phyloP scores from a whole-genome alignment of 2,113 vertebrate genomes.

The Oxyura jamaicensis region DNA sequence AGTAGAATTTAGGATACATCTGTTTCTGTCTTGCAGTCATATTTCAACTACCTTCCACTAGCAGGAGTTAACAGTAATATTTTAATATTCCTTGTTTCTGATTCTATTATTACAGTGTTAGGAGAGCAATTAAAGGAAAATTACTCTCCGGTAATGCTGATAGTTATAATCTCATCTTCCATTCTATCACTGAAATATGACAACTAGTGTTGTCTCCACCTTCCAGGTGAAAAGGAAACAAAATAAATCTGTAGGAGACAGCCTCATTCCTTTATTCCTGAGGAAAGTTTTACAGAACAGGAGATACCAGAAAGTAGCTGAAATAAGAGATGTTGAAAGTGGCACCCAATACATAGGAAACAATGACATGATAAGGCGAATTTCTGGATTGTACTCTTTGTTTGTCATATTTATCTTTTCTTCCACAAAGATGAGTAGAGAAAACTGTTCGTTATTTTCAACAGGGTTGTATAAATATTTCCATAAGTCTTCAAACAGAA shows the following conservation, averaged over 20 bases:
- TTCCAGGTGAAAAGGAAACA: not conserved
- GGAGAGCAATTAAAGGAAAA: not conserved
- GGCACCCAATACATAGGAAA: rapidly evolving
- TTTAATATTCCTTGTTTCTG: not conserved
- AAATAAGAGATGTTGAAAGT: not conserved
- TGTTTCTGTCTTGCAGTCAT: not conserved
- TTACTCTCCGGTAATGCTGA: not conserved
- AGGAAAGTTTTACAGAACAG: not conserved
- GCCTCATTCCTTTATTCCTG: not conserved
- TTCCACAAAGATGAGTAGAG: not conserved
- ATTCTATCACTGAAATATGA: not conserved
- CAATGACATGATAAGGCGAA: not conserved
- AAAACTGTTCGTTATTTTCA: not conserved
- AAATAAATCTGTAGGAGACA: not conserved
- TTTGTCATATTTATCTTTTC: not conserved
- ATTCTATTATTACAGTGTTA: not conserved
- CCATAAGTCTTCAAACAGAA: not conserved
- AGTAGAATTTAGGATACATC: not conserved
- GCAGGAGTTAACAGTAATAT: not conserved
- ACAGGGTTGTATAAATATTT: not conserved
- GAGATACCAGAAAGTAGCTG: not conserved
- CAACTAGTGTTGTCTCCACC: not conserved
- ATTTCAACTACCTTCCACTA: not conserved
- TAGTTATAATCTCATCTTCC: not conserved
- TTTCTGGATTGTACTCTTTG: not conserved